Conservation (phyloP, 2,888 invertebrate species). For the Drosophila greeni region DNA sequence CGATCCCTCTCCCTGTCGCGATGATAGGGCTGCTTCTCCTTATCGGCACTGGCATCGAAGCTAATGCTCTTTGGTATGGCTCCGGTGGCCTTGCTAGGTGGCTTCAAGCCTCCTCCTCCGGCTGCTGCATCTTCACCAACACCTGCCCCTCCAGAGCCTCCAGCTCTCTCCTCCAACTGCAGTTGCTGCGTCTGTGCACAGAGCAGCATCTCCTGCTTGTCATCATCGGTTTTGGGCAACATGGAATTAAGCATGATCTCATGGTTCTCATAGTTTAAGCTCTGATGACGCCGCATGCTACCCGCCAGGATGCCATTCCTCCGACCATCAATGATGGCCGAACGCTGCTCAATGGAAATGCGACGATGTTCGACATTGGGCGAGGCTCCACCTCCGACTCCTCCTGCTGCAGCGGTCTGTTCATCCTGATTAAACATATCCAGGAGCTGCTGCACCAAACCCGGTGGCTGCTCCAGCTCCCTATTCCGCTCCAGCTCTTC, state of each 20-base stretch:
- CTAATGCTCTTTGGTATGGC: constrained; percentile 95
- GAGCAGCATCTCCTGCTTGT: constrained; percentile 71
- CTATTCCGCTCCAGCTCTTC: constrained; percentile 32
- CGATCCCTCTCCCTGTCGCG: constrained; percentile 9
- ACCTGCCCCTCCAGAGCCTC: not conserved
- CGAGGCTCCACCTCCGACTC: not conserved
- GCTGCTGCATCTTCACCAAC: not conserved
- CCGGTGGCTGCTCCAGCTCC: constrained; percentile 55
- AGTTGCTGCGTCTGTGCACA: constrained; percentile 74
- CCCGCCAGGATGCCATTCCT: constrained; percentile 78
- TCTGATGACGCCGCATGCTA: constrained; percentile 75
- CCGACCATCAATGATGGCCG: constrained; percentile 76
- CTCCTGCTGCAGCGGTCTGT: constrained; percentile 18
- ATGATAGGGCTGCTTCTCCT: constrained; percentile 74
- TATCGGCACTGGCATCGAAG: constrained; percentile 93
- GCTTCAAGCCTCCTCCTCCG: constrained; percentile 69
- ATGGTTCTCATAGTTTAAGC: constrained; percentile 78
- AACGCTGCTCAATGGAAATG: constrained; percentile 76
- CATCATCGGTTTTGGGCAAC: constrained; percentile 74
- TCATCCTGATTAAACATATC: constrained; percentile 63
- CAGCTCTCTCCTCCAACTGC: constrained; percentile 55
- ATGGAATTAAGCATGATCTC: constrained; percentile 73
- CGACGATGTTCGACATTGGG: constrained; percentile 74
- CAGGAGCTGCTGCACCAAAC: constrained; percentile 61
- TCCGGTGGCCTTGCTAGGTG: constrained; percentile 83